A percentile compares a stretch with the other conserved stretches of the same genome.
Evolutionary conservation across 1,140 invertebrate species (phyloP).

Genomic region (Scylla paramamosain): DNA sequence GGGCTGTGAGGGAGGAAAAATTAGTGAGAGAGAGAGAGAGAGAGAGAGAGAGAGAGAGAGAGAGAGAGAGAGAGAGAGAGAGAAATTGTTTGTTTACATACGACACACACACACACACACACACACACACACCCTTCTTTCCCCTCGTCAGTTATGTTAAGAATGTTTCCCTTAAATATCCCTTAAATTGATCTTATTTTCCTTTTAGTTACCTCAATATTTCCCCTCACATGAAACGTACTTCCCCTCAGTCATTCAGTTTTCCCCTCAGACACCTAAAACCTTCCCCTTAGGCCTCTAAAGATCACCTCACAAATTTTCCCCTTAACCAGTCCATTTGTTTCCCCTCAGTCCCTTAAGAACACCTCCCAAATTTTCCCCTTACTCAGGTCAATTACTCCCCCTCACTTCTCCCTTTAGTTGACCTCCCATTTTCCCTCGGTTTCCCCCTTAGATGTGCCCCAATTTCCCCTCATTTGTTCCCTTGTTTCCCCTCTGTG

Average conservation of each 20-base stretch:
- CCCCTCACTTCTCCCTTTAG: not conserved
- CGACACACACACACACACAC: not conserved
- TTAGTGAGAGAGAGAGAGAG: not conserved
- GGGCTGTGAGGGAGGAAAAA: not conserved
- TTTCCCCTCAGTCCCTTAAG: no score
- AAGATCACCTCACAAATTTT: not conserved
- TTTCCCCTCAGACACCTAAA: not conserved
- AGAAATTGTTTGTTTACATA: not conserved
- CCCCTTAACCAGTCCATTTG: not conserved
- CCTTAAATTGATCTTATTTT: not conserved
- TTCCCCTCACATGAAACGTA: not conserved
- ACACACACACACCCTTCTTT: no score
- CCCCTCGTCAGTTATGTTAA: no score
- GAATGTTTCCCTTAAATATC: not conserved
- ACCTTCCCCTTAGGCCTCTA: not conserved
- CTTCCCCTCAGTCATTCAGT: no score
- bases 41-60: not conserved
- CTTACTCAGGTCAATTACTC: not conserved
- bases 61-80: no score
- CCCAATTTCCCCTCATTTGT: constrained; percentile 21
- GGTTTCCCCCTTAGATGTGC: not conserved
- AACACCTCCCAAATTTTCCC: not conserved
- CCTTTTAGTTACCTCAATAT: not conserved
- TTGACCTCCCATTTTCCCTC: not conserved
- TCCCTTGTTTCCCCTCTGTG: not conserved